phyloP scores from a whole-genome alignment of 2,113 vertebrate genomes.

The Gobio gobio region DNA sequence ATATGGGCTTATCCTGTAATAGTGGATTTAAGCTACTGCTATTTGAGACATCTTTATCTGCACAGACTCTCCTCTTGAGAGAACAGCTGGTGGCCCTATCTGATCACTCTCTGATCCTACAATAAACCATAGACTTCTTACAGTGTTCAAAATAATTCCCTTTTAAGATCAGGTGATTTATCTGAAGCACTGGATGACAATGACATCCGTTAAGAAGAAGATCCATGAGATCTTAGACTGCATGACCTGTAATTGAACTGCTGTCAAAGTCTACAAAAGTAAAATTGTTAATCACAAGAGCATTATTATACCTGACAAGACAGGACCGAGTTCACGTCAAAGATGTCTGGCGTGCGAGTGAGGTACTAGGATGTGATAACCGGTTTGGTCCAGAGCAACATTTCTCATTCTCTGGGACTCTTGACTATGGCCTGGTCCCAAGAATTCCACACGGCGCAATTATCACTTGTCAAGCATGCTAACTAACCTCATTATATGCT shows the following conservation, averaged over 20 bases:
- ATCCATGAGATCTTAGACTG: neutral
- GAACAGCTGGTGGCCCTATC: conserved; percentile 1
- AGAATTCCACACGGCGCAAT: conserved; percentile 39
- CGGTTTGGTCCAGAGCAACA: neutral
- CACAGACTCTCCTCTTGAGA: conserved; percentile 7
- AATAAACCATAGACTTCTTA: conserved; percentile 21
- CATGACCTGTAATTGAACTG: conserved; percentile 6
- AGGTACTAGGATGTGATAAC: conserved; percentile 26
- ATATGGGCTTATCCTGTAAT: conserved; percentile 25
- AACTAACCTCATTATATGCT: conserved; percentile 47
- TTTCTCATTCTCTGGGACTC: conserved; percentile 1
- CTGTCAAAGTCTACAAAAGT: conserved; percentile 24
- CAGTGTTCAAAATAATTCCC: neutral
- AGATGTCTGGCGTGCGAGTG: neutral
- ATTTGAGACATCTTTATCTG: neutral
- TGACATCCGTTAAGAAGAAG: neutral
- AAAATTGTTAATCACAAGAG: neutral
- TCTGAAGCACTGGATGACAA: neutral
- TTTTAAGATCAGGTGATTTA: neutral
- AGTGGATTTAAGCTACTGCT: neutral
- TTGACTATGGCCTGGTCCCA: conserved; percentile 16
- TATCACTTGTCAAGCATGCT: conserved; percentile 44
- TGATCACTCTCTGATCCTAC: conserved; percentile 6
- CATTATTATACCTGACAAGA: neutral
- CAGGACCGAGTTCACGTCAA: neutral